phyloP scores from a whole-genome alignment of 2,888 invertebrate species.

The Xestia sexstrigata region DNA sequence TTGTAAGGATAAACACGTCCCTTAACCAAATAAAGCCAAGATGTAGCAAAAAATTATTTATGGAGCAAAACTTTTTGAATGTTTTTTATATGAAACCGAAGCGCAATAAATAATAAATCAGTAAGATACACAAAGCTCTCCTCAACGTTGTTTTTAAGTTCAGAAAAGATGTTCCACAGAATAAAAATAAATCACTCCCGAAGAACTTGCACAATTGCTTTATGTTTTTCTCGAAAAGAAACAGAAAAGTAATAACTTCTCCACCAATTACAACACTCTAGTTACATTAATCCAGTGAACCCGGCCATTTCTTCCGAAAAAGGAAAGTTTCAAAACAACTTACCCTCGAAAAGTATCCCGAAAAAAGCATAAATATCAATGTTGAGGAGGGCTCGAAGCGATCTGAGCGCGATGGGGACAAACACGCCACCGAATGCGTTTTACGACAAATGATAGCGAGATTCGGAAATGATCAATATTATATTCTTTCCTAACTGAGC shows the following conservation, averaged over 20 bases:
- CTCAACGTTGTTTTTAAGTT: constrained; percentile 81
- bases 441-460: constrained; percentile 81
- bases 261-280: constrained; percentile 87
- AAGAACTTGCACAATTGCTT: constrained; percentile 83
- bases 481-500: constrained; percentile 67
- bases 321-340: constrained; percentile 86
- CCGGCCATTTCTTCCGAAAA: constrained; percentile 79
- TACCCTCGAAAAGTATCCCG: constrained; percentile 81
- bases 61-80: constrained; percentile 70
- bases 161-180: constrained; percentile 78
- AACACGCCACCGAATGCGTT: constrained; percentile 80
- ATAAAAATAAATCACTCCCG: constrained; percentile 83
- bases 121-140: constrained; percentile 76
- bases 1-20: constrained; percentile 42
- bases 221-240: constrained; percentile 84
- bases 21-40: constrained; percentile 38
- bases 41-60: constrained; percentile 68
- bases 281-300: constrained; percentile 85
- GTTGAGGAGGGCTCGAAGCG: constrained; percentile 80
- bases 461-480: constrained; percentile 82
- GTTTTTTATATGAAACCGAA: constrained; percentile 74
- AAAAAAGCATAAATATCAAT: constrained; percentile 88
- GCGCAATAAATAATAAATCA: constrained; percentile 80
- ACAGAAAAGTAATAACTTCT: constrained; percentile 86
- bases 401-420: constrained; percentile 78